Evolutionary conservation across 1,140 invertebrate species (phyloP), one percentile per base, ranked within the genome.

Genomic region (Drosophila virilis): DNA sequence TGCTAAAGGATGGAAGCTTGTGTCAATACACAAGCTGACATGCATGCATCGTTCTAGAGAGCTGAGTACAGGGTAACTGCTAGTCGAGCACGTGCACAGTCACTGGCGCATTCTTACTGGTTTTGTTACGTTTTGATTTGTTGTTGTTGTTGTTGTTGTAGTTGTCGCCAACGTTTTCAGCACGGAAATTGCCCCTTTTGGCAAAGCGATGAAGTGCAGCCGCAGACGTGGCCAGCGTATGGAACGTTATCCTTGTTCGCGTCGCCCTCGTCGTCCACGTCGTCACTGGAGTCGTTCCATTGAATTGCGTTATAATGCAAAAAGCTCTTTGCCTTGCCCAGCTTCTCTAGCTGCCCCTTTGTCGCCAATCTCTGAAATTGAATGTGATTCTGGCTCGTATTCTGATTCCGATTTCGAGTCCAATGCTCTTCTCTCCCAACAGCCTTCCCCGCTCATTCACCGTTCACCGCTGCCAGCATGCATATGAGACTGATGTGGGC

Each of bases 181-280:
- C 80, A 77, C 79, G 79, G 77, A 88, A 89, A 88, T 83, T 88
- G 77, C 75, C 76, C 61, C 59, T 78, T 78, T 75, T 78, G 67
- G 55, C 52, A 17, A 43, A 72, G 40, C 38, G 38, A 59, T 46
- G 35, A 50, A 52, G 33, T 67, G 58, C 42, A 43, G 60, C 46
- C 52, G 58, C 48, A 61, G 62, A 70, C 66, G 42, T 43, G 45
- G 22, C 17, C 48, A 32, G 48, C 45, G 37, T 37, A 42, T n/a
- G 52, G 52, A 42, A 17, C 52, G 51, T 54, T 54, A 35, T 54
- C 52, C 35, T 42, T 22, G 35, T 38, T 13, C 15, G 10, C 9
- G 22, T n/a, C 12, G 48, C 32, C 8, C 15, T 4, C 15, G 2
- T 42, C 22, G 35, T 12, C 42, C 10, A 12, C 8, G 10, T 52